Evolutionary conservation across 2,888 invertebrate species (phyloP).

Genomic region (Polylopha cassiicola): DNA sequence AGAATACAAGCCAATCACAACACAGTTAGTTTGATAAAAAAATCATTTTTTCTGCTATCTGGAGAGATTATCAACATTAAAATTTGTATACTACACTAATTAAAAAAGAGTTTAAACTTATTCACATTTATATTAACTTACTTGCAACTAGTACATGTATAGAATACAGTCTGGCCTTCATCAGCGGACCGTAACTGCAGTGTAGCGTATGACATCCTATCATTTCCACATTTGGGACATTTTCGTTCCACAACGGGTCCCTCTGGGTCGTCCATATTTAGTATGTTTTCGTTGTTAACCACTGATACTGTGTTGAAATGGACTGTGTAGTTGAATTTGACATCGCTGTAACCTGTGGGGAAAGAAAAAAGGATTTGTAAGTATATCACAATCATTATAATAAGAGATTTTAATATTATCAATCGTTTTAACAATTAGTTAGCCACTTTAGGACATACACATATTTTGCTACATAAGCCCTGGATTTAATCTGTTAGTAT

Average conservation of each 20-base stretch:
- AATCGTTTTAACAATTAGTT: too few relatives aligned
- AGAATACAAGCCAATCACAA: too few relatives aligned
- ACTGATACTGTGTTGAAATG: slow-evolving; percentile 80
- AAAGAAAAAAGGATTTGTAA: too few relatives aligned
- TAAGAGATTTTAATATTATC: too few relatives aligned
- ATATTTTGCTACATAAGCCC: too few relatives aligned
- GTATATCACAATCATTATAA: too few relatives aligned
- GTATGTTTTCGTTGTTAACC: slow-evolving; percentile 46
- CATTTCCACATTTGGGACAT: slow-evolving; percentile 92
- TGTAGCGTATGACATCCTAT: slow-evolving; percentile 96
- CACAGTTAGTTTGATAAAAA: too few relatives aligned
- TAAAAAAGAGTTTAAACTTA: background rate
- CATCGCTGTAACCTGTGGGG: slow-evolving; percentile 82
- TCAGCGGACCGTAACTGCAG: slow-evolving; percentile 97
- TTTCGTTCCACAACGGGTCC: slow-evolving; percentile 88
- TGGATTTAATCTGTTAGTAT: too few relatives aligned
- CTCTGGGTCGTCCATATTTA: slow-evolving; percentile 72
- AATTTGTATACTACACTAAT: too few relatives aligned
- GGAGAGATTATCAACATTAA: too few relatives aligned
- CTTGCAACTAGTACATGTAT: slow-evolving; percentile 96
- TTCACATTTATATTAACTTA: slow-evolving; percentile 51
- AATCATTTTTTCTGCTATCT: too few relatives aligned
- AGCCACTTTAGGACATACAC: too few relatives aligned
- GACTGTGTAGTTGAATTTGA: slow-evolving; percentile 82
- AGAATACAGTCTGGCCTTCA: slow-evolving; percentile 99